phyloP scores from a whole-genome alignment of 2,888 invertebrate species.

The Oscheius sp. region DNA sequence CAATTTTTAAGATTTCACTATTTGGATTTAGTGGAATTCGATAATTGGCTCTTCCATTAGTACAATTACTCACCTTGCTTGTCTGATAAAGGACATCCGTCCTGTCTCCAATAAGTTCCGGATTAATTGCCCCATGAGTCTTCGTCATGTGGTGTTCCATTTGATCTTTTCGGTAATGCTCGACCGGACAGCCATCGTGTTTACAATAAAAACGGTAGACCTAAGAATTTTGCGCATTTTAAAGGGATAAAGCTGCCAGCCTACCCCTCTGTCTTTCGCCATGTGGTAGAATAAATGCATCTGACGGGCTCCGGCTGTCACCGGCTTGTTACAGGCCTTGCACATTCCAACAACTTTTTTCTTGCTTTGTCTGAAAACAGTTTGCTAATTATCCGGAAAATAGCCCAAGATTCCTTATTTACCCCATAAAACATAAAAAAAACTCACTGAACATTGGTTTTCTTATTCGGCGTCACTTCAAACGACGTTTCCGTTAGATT shows the following conservation, averaged over 20 bases:
- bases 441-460: not conserved
- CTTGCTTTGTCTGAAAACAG: constrained; percentile 20
- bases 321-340: constrained; percentile 4
- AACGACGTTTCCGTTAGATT: not conserved
- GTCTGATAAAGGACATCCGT: constrained; percentile 4
- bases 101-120: constrained; percentile 15
- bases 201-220: constrained; percentile 17
- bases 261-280: not conserved
- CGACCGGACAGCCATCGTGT: not conserved
- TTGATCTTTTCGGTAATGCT: constrained; percentile 21
- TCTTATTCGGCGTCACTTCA: constrained; percentile 1
- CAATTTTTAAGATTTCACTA: not conserved
- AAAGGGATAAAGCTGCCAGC: not conserved
- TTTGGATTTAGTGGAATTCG: not conserved
- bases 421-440: not conserved
- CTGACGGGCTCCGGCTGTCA: constrained; percentile 18
- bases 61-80: constrained; percentile 9
- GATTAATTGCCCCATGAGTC: not conserved
- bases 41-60: not conserved
- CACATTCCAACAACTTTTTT: constrained; percentile 19
- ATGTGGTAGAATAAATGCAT: constrained; percentile 30
- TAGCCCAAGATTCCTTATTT: not conserved
- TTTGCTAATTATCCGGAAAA: not conserved
- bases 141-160: constrained; percentile 25
- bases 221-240: not conserved